These are phyloP conservation scores for Panurus biarmicus DNA, from an alignment of 2,113 vertebrate species.

Conservation along the genomic window DNA sequence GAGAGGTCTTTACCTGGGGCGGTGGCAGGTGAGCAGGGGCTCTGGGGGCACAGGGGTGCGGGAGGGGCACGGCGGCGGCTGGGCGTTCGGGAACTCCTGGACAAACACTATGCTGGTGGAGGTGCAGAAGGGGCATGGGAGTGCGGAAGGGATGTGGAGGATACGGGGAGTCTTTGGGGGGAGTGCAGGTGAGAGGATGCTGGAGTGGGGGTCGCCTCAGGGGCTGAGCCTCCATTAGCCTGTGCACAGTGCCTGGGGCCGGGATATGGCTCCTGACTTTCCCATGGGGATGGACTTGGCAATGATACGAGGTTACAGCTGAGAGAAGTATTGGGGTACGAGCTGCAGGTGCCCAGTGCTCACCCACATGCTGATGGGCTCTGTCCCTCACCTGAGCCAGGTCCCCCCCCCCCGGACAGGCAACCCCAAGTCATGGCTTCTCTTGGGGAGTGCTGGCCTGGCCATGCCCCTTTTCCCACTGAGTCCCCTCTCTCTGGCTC, in stretches of 20 bases:
- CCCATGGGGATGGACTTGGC: no score
- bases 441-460: no score
- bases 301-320: background rate
- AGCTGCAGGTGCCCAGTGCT: background rate
- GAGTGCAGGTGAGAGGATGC: background rate
- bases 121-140: background rate
- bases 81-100: background rate
- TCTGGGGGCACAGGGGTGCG: no score
- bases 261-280: background rate
- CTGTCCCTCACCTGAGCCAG: background rate
- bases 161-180: fast-evolving
- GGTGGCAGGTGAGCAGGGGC: constrained; percentile 75
- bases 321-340: no score
- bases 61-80: background rate
- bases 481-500: background rate
- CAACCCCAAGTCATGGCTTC: background rate
- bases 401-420: fast-evolving
- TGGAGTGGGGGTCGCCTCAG: fast-evolving
- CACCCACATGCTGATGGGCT: background rate
- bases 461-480: fast-evolving
- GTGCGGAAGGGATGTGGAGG: no score
- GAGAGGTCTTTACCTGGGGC: constrained; percentile 83
- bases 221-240: fast-evolving
- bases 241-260: background rate
- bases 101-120: background rate